Evolutionary conservation across 2,888 invertebrate species (phyloP), one percentile per base, ranked within the genome.

Genomic region (Aleiodes testaceus): DNA sequence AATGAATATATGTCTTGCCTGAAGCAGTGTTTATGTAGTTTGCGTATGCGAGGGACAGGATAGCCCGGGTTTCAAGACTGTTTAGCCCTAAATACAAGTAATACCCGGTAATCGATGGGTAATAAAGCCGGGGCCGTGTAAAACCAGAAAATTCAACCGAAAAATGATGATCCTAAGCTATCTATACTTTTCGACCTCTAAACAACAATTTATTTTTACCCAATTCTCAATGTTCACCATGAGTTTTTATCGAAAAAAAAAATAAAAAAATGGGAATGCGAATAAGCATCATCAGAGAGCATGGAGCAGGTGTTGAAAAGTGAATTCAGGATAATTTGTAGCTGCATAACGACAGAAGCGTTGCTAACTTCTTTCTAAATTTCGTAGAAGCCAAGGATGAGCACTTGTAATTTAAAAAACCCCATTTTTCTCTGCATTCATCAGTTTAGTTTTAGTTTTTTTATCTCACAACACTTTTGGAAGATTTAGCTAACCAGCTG

Each of bases 11-110:
- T 61, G 44, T 55, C 44, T n/a, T 45, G 44, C 53, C 20, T 26
- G 4, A 53, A 53, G 53, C 52, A 52, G 42, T 36, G 30, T 52
- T 18, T 42, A 66, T 44, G 53, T 6, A 55, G 59, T 80, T 82
- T 78, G 70, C 69, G 75, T 73, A 79, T 82, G 82, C 83, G 72
- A 79, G 76, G 77, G 81, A 80, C 80, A 80, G 74, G 74, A 75
- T 68, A 72, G 55, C 36, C 76, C 74, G 75, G 75, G 74, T 76
- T 73, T 74, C 75, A 70, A 67, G 73, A 66, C 70, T 81, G 79
- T 82, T 84, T 84, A 83, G 81, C 79, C 77, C 80, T 81, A 84
- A 84, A 83, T 82, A 84, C 80, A 78, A 76, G 79, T 80, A 77
- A 84, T 84, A 84, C 82, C 79, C 75, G 75, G 79, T 84, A 84